A percentile compares a stretch with the other conserved stretches of the same genome.
phyloP scores from a whole-genome alignment of 2,888 invertebrate genomes.

The Agelastica alni region DNA sequence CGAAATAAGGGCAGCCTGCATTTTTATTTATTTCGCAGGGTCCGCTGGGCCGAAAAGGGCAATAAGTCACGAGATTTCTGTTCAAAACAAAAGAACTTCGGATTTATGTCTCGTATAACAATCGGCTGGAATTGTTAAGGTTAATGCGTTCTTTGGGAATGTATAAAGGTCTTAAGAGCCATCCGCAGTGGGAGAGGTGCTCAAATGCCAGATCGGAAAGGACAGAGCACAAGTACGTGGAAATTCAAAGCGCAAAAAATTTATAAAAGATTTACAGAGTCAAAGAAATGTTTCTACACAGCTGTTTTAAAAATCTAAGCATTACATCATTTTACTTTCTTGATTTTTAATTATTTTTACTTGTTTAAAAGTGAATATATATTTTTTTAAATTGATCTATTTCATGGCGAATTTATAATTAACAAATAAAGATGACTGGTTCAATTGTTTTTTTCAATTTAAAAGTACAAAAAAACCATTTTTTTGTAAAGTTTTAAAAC shows the following conservation, averaged over 20 bases:
- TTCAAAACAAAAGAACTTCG: slow-evolving; percentile 28
- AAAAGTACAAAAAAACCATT: too few relatives aligned
- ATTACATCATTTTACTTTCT: too few relatives aligned
- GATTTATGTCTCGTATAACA: slow-evolving; percentile 25
- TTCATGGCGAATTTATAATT: too few relatives aligned
- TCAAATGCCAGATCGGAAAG: background rate
- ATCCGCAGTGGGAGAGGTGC: background rate
- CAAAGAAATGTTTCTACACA: too few relatives aligned
- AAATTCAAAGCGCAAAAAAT: background rate
- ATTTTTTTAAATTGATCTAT: too few relatives aligned
- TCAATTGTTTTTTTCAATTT: too few relatives aligned
- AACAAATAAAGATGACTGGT: too few relatives aligned
- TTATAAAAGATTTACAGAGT: background rate
- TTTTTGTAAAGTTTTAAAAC: too few relatives aligned
- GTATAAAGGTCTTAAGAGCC: background rate
- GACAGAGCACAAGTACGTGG: background rate
- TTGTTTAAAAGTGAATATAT: too few relatives aligned
- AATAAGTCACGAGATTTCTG: slow-evolving; percentile 27
- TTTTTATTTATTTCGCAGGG: slow-evolving; percentile 26
- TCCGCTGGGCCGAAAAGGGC: slow-evolving; percentile 23
- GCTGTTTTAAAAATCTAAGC: too few relatives aligned
- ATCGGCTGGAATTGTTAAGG: slow-evolving; percentile 23
- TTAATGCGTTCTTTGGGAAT: slow-evolving; percentile 18
- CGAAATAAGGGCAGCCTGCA: slow-evolving; percentile 24
- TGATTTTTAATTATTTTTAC: too few relatives aligned